phyloP scores from a whole-genome alignment of 2,113 vertebrate genomes.

The Octodon degus region DNA sequence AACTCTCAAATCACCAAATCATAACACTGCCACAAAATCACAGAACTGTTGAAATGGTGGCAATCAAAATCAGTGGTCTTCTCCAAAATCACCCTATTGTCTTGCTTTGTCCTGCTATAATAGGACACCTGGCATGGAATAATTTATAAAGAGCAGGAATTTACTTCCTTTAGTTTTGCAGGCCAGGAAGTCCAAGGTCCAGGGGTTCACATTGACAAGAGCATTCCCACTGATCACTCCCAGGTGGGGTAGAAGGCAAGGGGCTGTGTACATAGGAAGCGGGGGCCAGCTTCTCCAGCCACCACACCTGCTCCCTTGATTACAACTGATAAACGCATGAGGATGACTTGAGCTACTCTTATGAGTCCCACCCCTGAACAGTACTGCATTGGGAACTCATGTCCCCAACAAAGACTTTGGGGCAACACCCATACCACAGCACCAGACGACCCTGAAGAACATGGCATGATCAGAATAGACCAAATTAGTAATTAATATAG shows the following conservation, averaged over 20 bases:
- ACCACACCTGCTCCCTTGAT: not conserved
- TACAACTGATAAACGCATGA: too few species aligned
- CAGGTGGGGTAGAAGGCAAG: not conserved
- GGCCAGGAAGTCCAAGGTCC: not conserved
- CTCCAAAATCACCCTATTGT: not conserved
- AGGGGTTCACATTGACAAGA: too few species aligned
- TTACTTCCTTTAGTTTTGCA: not conserved
- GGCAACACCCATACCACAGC: not conserved
- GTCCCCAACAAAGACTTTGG: not conserved
- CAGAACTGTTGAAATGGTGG: not conserved
- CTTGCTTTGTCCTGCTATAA: not conserved
- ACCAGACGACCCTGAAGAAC: not conserved
- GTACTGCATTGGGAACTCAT: not conserved
- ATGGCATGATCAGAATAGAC: slow-evolving; percentile 8
- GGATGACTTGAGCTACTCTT: not conserved
- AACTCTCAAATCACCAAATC: not conserved
- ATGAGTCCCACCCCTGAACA: not conserved
- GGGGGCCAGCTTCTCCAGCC: not conserved
- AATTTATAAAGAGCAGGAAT: not conserved
- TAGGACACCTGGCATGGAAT: not conserved
- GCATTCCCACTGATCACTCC: not conserved
- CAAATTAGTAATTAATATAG: slow-evolving; percentile 50
- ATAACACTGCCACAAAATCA: not conserved
- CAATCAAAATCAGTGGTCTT: not conserved
- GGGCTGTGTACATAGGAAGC: not conserved